A percentile compares a stretch with the other conserved stretches of the same genome.
Evolutionary conservation across 1,140 invertebrate species (phyloP).

Genomic region (Papilio polyxenes): DNA sequence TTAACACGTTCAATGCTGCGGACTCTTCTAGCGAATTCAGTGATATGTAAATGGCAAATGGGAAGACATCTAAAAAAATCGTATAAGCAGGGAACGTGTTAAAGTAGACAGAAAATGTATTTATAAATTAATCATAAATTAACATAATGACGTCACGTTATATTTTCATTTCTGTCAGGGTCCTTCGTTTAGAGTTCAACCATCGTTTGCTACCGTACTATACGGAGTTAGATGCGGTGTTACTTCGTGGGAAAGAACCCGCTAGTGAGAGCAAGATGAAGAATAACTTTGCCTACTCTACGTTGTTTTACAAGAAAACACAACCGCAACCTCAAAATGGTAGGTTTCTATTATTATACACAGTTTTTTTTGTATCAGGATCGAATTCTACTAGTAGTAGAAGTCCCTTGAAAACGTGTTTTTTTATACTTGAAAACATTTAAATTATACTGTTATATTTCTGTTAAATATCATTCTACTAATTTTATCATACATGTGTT

Average conservation of each 20-base stretch:
- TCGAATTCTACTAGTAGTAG: not conserved
- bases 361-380: not conserved
- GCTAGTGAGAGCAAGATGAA: constrained; percentile 53
- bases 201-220: constrained; percentile 91
- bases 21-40: no score
- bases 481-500: not conserved
- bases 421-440: not conserved
- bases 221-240: constrained; percentile 92
- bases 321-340: constrained; percentile 64
- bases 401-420: not conserved
- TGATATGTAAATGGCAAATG: no score
- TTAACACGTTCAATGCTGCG: no score
- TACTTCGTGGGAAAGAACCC: constrained; percentile 83
- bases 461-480: not conserved
- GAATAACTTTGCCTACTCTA: constrained; percentile 64
- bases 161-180: constrained; percentile 76
- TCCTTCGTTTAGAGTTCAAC: constrained; percentile 91
- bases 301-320: constrained; percentile 59
- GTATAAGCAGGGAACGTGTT: no score
- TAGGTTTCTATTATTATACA: constrained; percentile 41
- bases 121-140: not conserved
- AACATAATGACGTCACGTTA: not conserved
- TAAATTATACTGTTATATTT: no score
- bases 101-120: no score
- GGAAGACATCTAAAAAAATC: no score